A percentile compares a stretch with the other conserved stretches of the same genome.
These are phyloP conservation scores for Acanthornis magna DNA, from an alignment of 2,797 vertebrate genomes.

Conservation along the genomic window DNA sequence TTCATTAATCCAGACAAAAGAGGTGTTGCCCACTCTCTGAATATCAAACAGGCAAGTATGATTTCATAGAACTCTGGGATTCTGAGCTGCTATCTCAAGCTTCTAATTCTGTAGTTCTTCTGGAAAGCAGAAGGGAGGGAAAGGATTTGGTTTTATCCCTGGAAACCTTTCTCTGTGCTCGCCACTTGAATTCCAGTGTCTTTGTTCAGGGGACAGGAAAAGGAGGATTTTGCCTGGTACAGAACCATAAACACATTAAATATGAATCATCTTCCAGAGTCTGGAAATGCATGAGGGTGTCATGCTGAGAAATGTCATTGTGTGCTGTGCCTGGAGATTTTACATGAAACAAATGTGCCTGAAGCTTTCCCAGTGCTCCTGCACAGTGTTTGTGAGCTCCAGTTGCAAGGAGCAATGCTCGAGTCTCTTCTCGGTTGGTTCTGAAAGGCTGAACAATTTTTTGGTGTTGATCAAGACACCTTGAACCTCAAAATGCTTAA, in stretches of 20 bases:
- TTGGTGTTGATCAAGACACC: neutral
- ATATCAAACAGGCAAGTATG: neutral
- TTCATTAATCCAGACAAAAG: slow-evolving; percentile 66
- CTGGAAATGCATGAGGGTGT: slow-evolving; percentile 17
- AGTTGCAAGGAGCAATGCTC: neutral
- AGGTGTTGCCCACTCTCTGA: slow-evolving; percentile 43
- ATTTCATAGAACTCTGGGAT: slow-evolving; percentile 66
- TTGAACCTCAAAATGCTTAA: neutral
- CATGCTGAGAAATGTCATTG: slow-evolving; percentile 35
- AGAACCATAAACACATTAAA: slow-evolving; percentile 28
- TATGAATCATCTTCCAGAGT: slow-evolving; percentile 33
- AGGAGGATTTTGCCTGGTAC: slow-evolving; percentile 15
- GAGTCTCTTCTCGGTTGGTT: neutral
- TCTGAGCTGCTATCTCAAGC: slow-evolving; percentile 47
- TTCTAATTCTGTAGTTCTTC: neutral
- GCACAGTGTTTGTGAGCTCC: neutral
- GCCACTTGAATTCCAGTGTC: neutral
- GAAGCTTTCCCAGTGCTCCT: neutral
- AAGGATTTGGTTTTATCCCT: neutral
- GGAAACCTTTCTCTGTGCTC: neutral
- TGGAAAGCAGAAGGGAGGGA: neutral
- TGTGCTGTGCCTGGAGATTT: neutral
- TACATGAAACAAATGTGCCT: neutral
- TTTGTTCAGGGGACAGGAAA: slow-evolving; percentile 53
- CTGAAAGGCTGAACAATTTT: neutral